Conservation (phyloP, 2,797 vertebrate species). For the Monodelphis domestica region DNA sequence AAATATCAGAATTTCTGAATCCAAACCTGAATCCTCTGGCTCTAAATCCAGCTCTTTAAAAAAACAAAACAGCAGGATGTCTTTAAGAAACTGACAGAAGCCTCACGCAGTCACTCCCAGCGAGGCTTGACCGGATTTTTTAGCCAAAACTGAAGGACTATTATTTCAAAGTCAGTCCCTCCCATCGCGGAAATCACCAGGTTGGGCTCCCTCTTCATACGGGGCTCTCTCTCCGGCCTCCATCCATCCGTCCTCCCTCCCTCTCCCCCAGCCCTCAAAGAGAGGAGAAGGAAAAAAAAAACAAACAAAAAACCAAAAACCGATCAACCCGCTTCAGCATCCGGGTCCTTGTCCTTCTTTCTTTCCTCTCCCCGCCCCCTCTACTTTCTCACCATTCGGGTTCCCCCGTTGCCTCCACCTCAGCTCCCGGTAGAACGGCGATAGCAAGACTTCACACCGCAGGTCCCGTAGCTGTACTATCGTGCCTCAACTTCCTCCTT, state of each 20-base stretch:
- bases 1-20: neutral
- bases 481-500: slow-evolving; percentile 50
- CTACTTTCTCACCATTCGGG: slow-evolving; percentile 35
- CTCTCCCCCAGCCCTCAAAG: neutral
- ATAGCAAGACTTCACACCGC: slow-evolving; percentile 44
- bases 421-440: slow-evolving; percentile 59
- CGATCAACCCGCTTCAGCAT: slow-evolving; percentile 71
- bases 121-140: neutral
- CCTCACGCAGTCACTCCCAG: neutral
- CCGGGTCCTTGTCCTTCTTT: slow-evolving; percentile 71
- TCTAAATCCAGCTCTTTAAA: neutral
- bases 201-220: neutral
- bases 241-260: neutral
- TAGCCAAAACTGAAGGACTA: neutral
- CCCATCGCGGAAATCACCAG: neutral
- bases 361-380: slow-evolving; percentile 41
- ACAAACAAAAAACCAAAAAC: neutral
- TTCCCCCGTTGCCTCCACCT: slow-evolving; percentile 31
- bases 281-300: slow-evolving; percentile 6
- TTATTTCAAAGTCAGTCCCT: neutral
- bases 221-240: neutral
- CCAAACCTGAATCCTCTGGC: neutral
- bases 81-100: neutral
- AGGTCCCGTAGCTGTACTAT: neutral
- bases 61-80: neutral